A percentile compares a stretch with the other conserved stretches of the same genome.
Evolutionary conservation across 2,113 vertebrate species (phyloP).

Genomic region (Cyanocitta stelleri): DNA sequence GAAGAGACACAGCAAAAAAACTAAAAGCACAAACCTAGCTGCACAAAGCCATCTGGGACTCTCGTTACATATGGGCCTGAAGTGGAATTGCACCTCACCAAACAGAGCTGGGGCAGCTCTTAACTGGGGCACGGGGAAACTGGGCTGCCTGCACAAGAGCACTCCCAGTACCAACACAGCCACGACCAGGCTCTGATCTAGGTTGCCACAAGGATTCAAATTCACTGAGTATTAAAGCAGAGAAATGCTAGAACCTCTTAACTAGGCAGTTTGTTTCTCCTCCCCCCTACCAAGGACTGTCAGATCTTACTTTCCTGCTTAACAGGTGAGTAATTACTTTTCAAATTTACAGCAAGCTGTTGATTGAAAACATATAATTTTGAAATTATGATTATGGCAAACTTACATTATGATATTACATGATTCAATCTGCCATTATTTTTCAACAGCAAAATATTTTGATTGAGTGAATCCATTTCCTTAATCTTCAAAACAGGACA

Average conservation of each 20-base stretch:
- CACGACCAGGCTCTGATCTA: neutral
- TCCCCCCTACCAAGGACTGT: neutral
- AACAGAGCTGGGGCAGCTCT: neutral
- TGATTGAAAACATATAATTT: neutral
- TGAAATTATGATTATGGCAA: neutral
- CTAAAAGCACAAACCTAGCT: neutral
- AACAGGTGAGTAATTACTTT: neutral
- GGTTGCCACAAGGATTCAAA: neutral
- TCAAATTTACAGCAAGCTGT: neutral
- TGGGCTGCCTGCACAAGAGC: neutral
- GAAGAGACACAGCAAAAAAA: neutral
- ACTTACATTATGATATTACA: neutral
- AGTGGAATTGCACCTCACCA: neutral
- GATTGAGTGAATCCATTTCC: neutral
- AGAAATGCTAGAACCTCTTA: neutral
- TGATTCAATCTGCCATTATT: neutral
- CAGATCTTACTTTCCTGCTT: neutral
- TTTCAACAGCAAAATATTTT: neutral
- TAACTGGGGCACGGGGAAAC: neutral
- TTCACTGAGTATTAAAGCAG: neutral
- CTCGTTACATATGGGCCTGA: neutral
- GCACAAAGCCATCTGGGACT: neutral
- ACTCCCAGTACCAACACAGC: neutral
- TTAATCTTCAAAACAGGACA: neutral
- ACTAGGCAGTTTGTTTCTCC: neutral